Evolutionary conservation across 2,113 vertebrate species (phyloP), one percentile per base, ranked within the genome.

Genomic region (Passer montanus): DNA sequence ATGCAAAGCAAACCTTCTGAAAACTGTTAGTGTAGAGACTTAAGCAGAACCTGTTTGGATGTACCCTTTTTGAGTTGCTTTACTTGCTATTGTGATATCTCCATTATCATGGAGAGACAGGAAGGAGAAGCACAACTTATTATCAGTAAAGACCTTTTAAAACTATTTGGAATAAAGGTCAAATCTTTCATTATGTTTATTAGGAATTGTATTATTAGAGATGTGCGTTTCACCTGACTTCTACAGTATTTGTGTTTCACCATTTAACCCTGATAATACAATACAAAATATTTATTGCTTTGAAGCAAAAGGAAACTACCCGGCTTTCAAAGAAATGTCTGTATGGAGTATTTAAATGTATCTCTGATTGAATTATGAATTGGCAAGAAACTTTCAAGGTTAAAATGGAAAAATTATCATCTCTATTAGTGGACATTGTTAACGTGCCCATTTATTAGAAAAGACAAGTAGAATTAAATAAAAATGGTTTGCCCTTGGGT

Each of bases 401-500:
- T 93, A 95, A 94, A 96, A 97, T 58, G 37, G 73, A 96, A 95
- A 84, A 95, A 96, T 91, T 91, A 94, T 92, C 53, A 79, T 89
- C 64, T 91, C 56, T 50, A 81, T 95, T 96, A 95, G 84, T 77
- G 89, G 84, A 90, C 86, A 92, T 93, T 87, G 59, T 96, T 96
- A 95, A 96, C 6, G 1, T 52, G 31, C 6, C 50, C 77, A 95
- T 96, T 96, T 95, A 95, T 95, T 95, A 95, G 68, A 95, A 92
- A 92, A 95, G 95, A 95, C 93, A 95, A 82, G 85, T 84, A 63
- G 69, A 96, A 95, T 96, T 94, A 96, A 95, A 95, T 88, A 94
- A 96, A 97, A 97, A 94, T 94, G 73, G 74, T 89, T 94, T 96
- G 95, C 95, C 94, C 96, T 97, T 96, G 89, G 93, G 91, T 93